phyloP scores from a whole-genome alignment of 2,113 vertebrate species.

The Cephalopholis sonnerati region DNA sequence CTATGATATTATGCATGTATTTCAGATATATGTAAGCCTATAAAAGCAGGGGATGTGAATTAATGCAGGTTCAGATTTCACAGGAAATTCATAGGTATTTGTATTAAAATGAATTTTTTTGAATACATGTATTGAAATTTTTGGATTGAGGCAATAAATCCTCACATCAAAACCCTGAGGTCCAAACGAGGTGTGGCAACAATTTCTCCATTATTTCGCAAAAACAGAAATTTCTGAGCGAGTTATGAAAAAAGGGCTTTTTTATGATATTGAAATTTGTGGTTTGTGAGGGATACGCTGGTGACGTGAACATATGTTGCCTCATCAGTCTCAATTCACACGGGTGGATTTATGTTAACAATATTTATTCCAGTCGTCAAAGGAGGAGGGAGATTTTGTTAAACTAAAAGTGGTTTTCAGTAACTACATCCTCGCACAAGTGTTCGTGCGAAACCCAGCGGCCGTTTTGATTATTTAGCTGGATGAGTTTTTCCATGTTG shows the following conservation, averaged over 20 bases:
- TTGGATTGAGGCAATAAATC: not conserved
- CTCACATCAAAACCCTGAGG: not conserved
- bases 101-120: not conserved
- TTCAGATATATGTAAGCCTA: not conserved
- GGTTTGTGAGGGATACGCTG: not conserved
- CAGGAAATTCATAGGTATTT: not conserved
- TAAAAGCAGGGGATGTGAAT: not conserved
- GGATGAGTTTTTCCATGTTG: no score
- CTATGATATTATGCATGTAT: not conserved
- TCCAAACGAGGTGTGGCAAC: constrained; percentile 10
- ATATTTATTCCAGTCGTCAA: not conserved
- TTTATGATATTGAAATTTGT: constrained; percentile 1
- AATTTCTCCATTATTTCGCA: not conserved
- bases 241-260: not conserved
- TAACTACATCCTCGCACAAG: no score
- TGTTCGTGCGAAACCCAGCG: no score
- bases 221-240: not conserved
- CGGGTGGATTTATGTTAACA: not conserved
- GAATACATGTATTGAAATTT: not conserved
- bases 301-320: constrained; percentile 5
- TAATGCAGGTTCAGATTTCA: not conserved
- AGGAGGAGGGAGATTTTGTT: not conserved
- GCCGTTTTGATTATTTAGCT: no score
- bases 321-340: not conserved
- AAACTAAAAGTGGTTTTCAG: not conserved